Percentiles rank a stretch among this genome's conserved stretches.
Evolutionary conservation across 2,113 vertebrate species (phyloP).

Genomic region (Theristicus caerulescens): DNA sequence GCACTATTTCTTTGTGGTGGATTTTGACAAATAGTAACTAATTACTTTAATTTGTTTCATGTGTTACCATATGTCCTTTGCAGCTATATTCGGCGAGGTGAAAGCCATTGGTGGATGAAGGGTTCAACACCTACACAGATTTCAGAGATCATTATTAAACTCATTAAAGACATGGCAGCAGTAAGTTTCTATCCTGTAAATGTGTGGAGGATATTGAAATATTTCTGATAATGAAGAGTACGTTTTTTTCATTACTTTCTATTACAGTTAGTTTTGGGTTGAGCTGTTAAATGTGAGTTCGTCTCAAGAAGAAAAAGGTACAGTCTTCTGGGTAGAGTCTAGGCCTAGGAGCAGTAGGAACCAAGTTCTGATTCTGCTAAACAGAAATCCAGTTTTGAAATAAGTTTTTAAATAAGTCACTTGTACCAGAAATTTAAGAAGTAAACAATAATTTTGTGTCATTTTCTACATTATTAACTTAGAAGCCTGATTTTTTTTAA

Average conservation of each 20-base stretch:
- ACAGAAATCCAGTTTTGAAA: neutral
- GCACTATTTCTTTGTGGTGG: neutral
- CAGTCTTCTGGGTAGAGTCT: neutral
- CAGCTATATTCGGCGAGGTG: conserved; percentile 94
- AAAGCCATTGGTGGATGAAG: conserved; percentile 99
- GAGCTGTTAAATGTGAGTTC: neutral
- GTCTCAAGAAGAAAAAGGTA: neutral
- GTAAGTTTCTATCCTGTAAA: conserved; percentile 77
- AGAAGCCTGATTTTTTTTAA: neutral
- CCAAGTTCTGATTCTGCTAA: neutral
- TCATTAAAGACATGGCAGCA: conserved; percentile 98
- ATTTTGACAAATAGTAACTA: neutral
- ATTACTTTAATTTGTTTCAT: neutral
- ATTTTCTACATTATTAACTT: neutral
- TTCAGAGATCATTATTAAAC: conserved; percentile 98
- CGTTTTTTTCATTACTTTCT: neutral
- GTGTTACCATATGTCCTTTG: neutral
- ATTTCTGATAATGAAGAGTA: neutral
- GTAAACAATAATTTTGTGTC: neutral
- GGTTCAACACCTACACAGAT: conserved; percentile 98
- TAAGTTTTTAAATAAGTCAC: neutral
- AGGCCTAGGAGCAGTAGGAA: neutral
- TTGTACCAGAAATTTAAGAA: neutral
- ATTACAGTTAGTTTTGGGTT: neutral
- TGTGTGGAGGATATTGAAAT: neutral